Percentiles rank a stretch among this genome's conserved stretches.
phyloP scores from a whole-genome alignment of 1,140 invertebrate genomes.

The Teleopsis dalmanni region DNA sequence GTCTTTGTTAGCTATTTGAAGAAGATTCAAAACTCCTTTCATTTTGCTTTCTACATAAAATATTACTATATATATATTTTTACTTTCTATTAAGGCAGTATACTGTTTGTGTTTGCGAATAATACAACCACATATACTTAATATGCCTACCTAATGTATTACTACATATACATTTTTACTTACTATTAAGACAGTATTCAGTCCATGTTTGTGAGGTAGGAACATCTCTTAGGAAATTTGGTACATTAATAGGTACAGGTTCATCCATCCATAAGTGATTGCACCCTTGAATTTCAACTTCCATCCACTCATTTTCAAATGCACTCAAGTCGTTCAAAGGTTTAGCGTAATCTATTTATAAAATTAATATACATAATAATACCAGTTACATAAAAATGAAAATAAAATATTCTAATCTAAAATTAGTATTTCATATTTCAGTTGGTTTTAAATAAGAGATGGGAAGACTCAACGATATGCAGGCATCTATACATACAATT shows the following conservation, averaged over 20 bases:
- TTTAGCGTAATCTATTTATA: conserved; percentile 51
- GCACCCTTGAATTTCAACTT: conserved; percentile 64
- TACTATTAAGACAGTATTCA: conserved; percentile 24
- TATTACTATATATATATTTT: not conserved
- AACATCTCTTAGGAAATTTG: conserved; percentile 32
- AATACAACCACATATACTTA: no score
- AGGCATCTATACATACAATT: no score
- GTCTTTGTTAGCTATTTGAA: no score
- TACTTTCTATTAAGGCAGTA: conserved; percentile 23
- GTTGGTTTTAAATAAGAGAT: no score
- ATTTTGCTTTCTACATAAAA: no score
- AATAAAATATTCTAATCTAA: not conserved
- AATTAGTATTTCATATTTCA: not conserved
- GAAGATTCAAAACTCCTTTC: no score
- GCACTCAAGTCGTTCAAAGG: conserved; percentile 63
- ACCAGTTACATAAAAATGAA: not conserved
- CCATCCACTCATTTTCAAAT: conserved; percentile 85
- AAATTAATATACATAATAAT: not conserved
- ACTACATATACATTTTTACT: conserved; percentile 3
- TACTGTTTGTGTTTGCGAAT: conserved; percentile 35
- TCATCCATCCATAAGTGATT: conserved; percentile 34
- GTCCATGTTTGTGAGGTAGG: conserved; percentile 35
- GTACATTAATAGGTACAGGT: conserved; percentile 20
- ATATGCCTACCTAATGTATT: no score
- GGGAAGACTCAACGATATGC: no score